These are phyloP conservation scores for Orthonychiurus folsomi DNA, from an alignment of 2,888 invertebrate species.

Conservation along the genomic window DNA sequence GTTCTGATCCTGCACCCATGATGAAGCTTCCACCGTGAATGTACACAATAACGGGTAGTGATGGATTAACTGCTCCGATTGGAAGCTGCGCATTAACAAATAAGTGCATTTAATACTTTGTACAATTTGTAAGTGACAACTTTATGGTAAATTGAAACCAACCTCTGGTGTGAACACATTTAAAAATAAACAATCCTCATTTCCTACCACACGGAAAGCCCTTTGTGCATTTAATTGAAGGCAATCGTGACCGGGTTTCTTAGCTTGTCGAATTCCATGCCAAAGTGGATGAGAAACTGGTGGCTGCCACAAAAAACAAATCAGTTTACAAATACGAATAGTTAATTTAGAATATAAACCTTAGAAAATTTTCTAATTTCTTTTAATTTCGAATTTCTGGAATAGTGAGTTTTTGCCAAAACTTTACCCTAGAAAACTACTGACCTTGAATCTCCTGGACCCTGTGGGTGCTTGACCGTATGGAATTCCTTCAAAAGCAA, in stretches of 20 bases:
- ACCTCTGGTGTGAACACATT: constrained; percentile 27
- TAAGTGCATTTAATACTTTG: too few species aligned
- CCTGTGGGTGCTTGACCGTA: constrained; percentile 29
- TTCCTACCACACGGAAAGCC: constrained; percentile 25
- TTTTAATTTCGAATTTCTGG: too few species aligned
- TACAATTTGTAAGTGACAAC: too few species aligned
- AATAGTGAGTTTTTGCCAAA: too few species aligned
- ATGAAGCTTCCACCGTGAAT: constrained; percentile 34
- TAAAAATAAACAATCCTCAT: constrained; percentile 29
- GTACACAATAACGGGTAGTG: constrained; percentile 23
- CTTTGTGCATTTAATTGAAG: constrained; percentile 21
- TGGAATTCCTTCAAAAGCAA: constrained; percentile 35
- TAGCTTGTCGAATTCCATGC: constrained; percentile 25
- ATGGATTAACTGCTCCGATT: constrained; percentile 15
- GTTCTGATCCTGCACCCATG: constrained; percentile 19
- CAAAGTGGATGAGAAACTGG: constrained; percentile 27
- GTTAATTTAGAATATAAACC: too few species aligned
- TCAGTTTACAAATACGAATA: not conserved
- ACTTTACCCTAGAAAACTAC: too few species aligned
- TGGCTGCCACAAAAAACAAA: constrained; percentile 14
- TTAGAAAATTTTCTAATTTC: not conserved
- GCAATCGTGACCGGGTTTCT: constrained; percentile 27
- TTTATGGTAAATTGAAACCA: not conserved
- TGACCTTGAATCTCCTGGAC: constrained; percentile 23
- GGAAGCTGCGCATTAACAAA: too few species aligned